Evolutionary conservation across 2,888 invertebrate genomes (phyloP).

Genomic region (Dicyrtoma fusca): DNA sequence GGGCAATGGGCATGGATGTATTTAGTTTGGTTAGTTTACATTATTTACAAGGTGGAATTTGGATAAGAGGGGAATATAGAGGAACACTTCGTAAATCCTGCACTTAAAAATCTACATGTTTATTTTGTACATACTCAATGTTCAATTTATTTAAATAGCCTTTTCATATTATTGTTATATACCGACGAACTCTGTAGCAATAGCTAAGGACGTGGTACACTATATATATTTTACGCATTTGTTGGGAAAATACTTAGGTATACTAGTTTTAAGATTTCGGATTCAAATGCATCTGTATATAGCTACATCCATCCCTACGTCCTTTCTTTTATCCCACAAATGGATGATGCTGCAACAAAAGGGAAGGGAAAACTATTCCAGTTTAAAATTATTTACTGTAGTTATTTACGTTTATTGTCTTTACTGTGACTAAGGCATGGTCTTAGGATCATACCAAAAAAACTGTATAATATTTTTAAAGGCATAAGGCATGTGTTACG

Average conservation of each 20-base stretch:
- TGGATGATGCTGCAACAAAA: too few relatives aligned
- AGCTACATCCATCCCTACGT: too few relatives aligned
- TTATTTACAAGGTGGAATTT: constrained; percentile 33
- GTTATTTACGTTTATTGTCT: constrained; percentile 2
- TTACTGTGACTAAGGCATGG: background rate
- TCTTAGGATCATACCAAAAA: too few relatives aligned
- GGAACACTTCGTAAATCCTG: constrained; percentile 35
- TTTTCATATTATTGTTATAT: background rate
- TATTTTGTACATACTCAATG: constrained; percentile 27
- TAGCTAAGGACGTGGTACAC: background rate
- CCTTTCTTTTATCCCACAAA: too few relatives aligned
- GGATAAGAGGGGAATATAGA: constrained; percentile 16
- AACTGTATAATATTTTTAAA: too few relatives aligned
- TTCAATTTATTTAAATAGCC: constrained; percentile 1
- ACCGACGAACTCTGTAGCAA: background rate
- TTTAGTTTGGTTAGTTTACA: constrained; percentile 14
- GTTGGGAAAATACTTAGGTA: too few relatives aligned
- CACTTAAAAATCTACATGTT: constrained; percentile 31
- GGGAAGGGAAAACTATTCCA: background rate
- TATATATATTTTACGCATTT: too few relatives aligned
- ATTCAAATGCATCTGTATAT: too few relatives aligned
- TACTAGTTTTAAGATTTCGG: too few relatives aligned
- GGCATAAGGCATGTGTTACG: too few relatives aligned
- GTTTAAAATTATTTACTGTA: background rate
- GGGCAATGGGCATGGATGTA: background rate